Base-by-base conservation (phyloP, 1,140 invertebrate genomes). In the Formica exsecta region DNA sequence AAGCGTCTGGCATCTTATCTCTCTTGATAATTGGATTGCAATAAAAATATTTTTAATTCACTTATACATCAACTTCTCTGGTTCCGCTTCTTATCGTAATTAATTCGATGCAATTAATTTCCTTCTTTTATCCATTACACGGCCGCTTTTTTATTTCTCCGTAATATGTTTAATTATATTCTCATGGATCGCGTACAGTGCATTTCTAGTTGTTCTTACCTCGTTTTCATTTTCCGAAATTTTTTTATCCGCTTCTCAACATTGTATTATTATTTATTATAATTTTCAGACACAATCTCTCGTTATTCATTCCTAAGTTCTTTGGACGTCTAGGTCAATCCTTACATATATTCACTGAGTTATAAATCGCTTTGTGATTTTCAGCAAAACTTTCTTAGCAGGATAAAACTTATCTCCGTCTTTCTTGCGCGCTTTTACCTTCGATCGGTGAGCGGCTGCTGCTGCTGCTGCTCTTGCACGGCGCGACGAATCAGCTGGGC, bases 401-500 rank as follows among this genome's bases (percentile, higher is more conserved):
- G 29, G 48, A 48, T 44, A 29, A 64, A 29, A 64, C 59, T 51
- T n/a, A 5, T 77, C 59, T 64, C 71, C 22, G 8, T 32, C 41
- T 44, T 22, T 57, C 44, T 64, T 44, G 66, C 61, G 44, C 3
- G 54, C 70, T 85, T 36, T 86, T 59, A 80, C 71, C 84, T 36
- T 68, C 29, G 68, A 36, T 44, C 80, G 70, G 74, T 75, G 54
- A 71, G 25, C 66, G 79, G 74, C 38, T 48, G 36, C 11, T 3
- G 48, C 48, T 3, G 48, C 48, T 36, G 22, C 16, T 2, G 51
- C 48, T 51, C 61, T 65, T 22, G 57, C 70, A 68, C 81, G 79
- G 41, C 59, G 48, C 80, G 48, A 57, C 68, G 74, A 68, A 89
- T 90, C 89, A 90, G 88, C 89, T 89, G 85, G 73, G 57, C 51